Base-by-base conservation (phyloP, 2,888 invertebrate genomes). In the Buathra laborator region DNA sequence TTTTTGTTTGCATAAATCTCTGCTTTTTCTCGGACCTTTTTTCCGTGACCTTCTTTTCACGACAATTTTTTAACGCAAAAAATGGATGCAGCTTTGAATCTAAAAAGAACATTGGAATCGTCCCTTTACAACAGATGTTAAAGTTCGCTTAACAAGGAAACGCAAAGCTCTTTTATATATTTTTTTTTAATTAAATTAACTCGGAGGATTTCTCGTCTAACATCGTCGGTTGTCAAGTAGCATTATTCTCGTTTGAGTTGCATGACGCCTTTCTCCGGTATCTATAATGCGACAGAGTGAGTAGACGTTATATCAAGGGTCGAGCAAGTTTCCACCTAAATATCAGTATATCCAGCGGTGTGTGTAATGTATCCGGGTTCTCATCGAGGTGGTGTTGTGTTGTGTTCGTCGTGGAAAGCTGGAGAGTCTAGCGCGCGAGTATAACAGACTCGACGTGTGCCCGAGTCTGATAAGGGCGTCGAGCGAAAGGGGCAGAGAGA, bases 381-480 rank as follows among this genome's bases (percentile, higher is more conserved):
- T 12, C 16, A 16, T 24, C 32, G 53, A 71, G 48, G 44, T 29
- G 48, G 32, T 53, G 51, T 29, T 48, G 43, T 51, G 62, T 48
- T 75, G 43, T 51, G 62, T 48, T 75, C 48, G 48, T 5, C 51
- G 46, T 56, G 66, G 62, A 59, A 32, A 64, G 14, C 37, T 43
- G 48, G 37, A 51, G 64, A 32, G 48, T 48, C 32, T 43, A 59
- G 19, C 53, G 19, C 16, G 24, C 53, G 71, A 46, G 71, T 77
- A 76, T 67, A 84, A 24, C 51, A 67, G 76, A 76, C 51, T 76
- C 53, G 64, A 87, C 86, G 91, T 89, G 90, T 90, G 89, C 88
- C 84, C 68, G 77, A 82, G 78, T 79, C 89, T 89, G 92, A 92
- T 92, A 92, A 92, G 91, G 88, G 53, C 44, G 67, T 71, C 75